Percentiles rank a stretch among this genome's conserved stretches.
Evolutionary conservation across 2,113 vertebrate species (phyloP).

Genomic region (Ictalurus furcatus): DNA sequence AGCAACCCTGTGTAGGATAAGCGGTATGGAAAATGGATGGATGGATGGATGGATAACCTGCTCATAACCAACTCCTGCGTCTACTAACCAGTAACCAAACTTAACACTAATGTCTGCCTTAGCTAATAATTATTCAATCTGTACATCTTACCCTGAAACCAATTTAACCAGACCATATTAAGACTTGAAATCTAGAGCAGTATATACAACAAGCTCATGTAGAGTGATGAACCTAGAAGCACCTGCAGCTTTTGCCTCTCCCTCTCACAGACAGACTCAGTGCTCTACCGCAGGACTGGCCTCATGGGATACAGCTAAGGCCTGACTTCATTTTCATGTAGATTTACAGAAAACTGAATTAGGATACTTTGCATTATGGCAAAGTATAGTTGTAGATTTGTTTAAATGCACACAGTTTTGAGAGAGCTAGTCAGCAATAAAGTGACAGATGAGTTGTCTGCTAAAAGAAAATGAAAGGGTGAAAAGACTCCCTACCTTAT

Average conservation of each 20-base stretch:
- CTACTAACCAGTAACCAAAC: neutral
- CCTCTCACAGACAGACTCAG: constrained; percentile 6
- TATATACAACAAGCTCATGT: neutral
- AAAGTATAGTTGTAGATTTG: neutral
- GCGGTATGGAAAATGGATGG: too few relatives aligned
- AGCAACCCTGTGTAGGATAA: too few relatives aligned
- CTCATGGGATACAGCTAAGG: neutral
- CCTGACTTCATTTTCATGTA: neutral
- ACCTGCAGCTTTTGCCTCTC: neutral
- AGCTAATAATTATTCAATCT: neutral
- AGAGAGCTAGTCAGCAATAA: constrained; percentile 29
- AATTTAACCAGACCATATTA: neutral
- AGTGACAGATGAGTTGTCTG: constrained; percentile 26
- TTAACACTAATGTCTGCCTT: neutral
- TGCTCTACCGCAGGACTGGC: neutral
- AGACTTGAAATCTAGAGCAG: neutral
- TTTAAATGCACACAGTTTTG: neutral
- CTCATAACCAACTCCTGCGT: neutral
- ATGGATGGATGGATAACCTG: neutral
- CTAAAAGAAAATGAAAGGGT: constrained; percentile 8
- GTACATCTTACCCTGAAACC: neutral
- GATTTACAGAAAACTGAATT: neutral
- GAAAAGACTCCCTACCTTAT: neutral
- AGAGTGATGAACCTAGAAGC: constrained; percentile 18
- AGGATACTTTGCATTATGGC: neutral